Evolutionary conservation across 2,113 vertebrate genomes (phyloP), one percentile per base, ranked within the genome.

Genomic region (Datnioides undecimradiatus): DNA sequence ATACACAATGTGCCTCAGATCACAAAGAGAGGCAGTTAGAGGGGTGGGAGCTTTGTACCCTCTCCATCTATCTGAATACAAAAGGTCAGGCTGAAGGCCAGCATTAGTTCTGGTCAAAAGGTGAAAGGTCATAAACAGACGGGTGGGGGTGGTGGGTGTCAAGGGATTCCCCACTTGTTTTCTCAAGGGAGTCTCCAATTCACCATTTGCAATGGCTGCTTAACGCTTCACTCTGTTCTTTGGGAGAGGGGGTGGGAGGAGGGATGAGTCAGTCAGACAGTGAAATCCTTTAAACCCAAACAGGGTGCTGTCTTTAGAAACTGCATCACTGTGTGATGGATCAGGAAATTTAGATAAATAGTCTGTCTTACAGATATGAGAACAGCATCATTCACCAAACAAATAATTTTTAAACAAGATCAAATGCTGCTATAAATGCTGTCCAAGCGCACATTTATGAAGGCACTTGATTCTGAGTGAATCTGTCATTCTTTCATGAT

Each of bases 61-160:
- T 77, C 77, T 71, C 79, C 46, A 45, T 88, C 82, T 87, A 80
- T 83, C 80, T 87, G 82, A 73, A 73, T 4, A 76, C 66, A 88
- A 84, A 84, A 90, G 76, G 73, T 81, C 75, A 81, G 64, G 34
- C 59, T 88, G 65, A 85, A 84, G 73, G 88, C 74, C 80, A 23
- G 27, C 19, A 51, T 90, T 89, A 74, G 83, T 79, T 87, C 69
- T 73, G 83, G 79, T 87, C 66, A 82, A 73, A 76, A 52, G 85
- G 85, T 85, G 54, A 84, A 88, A 86, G 83, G 80, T 90, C 12
- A 31, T 73, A 72, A 88, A 90, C 74, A 70, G 83, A 76, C 70
- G 19, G 31, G n/a, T n/a, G n/a, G 34, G 5, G n/a, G 12, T 0
- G 13, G 58, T 33, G 14, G 41, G 19, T 8, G 8, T 52, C 21